Percentiles rank a stretch among this genome's conserved stretches.
phyloP scores from a whole-genome alignment of 2,113 vertebrate species.

The Melanostigma gelatinosum region DNA sequence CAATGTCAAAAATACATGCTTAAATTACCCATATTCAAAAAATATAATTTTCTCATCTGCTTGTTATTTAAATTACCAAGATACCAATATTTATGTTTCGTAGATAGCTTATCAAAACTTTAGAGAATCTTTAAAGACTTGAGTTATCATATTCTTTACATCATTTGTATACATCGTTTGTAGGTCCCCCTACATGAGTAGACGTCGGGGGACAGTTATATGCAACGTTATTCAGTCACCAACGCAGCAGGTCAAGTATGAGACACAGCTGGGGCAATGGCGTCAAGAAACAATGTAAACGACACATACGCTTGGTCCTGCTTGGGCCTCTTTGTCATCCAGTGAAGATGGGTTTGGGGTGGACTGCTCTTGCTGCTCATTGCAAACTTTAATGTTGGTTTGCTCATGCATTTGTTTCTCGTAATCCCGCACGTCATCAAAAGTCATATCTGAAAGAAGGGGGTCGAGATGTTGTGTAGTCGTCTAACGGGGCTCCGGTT shows the following conservation, averaged over 20 bases:
- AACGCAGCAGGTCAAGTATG: slow-evolving; percentile 30
- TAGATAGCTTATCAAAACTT: not conserved
- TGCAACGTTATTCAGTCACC: slow-evolving; percentile 19
- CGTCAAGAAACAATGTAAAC: slow-evolving; percentile 58
- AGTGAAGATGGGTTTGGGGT: slow-evolving; percentile 90
- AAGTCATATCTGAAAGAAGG: slow-evolving; percentile 98
- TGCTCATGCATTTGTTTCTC: slow-evolving; percentile 99
- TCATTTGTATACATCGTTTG: not conserved
- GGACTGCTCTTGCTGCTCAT: slow-evolving; percentile 86
- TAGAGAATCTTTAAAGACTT: not conserved
- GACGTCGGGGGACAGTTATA: slow-evolving; percentile 13
- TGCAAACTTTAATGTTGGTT: slow-evolving; percentile 99
- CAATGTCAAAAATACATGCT: not conserved
- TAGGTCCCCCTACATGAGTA: slow-evolving; percentile 10
- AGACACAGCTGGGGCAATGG: slow-evolving; percentile 34
- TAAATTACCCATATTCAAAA: not conserved
- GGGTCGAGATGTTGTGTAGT: slow-evolving; percentile 85
- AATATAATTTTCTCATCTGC: not conserved
- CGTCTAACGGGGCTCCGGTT: slow-evolving; percentile 73
- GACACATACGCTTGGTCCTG: slow-evolving; percentile 94
- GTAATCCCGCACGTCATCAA: slow-evolving; percentile 98
- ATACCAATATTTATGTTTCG: not conserved
- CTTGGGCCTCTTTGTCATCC: slow-evolving; percentile 95
- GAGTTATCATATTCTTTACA: not conserved
- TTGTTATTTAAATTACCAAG: not conserved